These are phyloP conservation scores for Neoniphon sammara DNA, from an alignment of 2,797 vertebrate species.

Conservation along the genomic window DNA sequence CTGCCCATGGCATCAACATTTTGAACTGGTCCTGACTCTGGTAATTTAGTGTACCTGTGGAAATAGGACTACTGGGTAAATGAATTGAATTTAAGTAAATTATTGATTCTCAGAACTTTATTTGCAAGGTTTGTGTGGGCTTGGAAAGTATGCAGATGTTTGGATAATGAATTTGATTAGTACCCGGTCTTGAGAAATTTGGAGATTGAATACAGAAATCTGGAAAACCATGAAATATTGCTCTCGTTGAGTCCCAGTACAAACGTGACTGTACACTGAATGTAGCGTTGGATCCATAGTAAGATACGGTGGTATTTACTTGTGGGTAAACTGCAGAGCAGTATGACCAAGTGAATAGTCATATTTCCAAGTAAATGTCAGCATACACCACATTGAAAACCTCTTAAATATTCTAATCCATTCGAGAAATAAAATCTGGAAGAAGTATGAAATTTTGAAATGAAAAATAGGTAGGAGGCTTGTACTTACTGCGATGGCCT, in stretches of 20 bases:
- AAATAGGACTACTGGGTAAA: not conserved
- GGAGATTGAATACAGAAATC: not conserved
- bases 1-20: slow-evolving; percentile 2
- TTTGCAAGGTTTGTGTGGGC: too few species aligned
- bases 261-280: not conserved
- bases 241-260: not conserved
- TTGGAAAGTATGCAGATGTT: not conserved
- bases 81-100: too few species aligned
- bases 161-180: not conserved
- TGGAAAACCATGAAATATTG: too few species aligned
- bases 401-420: too few species aligned
- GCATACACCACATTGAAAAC: too few species aligned
- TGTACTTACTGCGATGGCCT: not conserved
- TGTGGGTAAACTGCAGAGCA: too few species aligned
- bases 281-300: not conserved
- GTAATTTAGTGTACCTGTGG: not conserved
- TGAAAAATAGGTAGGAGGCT: not conserved
- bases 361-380: not conserved
- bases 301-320: too few species aligned
- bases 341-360: not conserved
- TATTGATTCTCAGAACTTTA: too few species aligned
- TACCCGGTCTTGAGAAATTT: not conserved
- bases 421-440: too few species aligned
- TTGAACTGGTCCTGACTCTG: not conserved
- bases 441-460: too few species aligned